Evolutionary conservation across 2,113 vertebrate species (phyloP), one percentile per base, ranked within the genome.

Genomic region (Zosterops japonicus): DNA sequence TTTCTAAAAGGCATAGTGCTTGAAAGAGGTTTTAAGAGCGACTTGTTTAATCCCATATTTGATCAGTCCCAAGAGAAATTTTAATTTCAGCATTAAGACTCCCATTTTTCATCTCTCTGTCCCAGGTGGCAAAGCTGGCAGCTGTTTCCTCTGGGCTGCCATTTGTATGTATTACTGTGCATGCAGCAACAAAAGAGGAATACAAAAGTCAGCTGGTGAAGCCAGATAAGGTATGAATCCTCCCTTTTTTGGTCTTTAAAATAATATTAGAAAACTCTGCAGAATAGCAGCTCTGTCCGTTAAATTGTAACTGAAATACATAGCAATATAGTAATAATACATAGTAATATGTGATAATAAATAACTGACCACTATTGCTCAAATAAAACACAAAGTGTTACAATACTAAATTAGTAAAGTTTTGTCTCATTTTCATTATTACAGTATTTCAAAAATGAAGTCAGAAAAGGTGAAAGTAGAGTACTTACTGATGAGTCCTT

Each of bases 141-240:
- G 22, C 47, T 49, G 47, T 49, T 49, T 49, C 47, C 23, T 49
- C 47, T 49, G 47, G 47, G 47, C 47, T 49, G 47, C 47, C 47
- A 49, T 49, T 49, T 24, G 47, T 49, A 24, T 49, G 22, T 49
- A 49, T 49, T 49, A 49, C 47, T 49, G 47, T 49, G 47, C 12
- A 49, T 49, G 47, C 47, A 49, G 47, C 47, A 49, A 23, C 47
- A 49, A 49, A 49, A 49, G 47, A 49, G 47, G 47, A 49, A 49
- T 49, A 24, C 47, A 49, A 49, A 49, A 49, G 47, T 49, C 47
- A 49, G 84, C 69, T 94, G 87, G 16, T 98, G 68, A 97, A 96
- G 46, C 97, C 97, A 69, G 96, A 97, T 39, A 97, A 98, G 98
- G 99, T 99, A 97, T 49, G 87, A 85, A 74, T 70, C 33, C 56